Evolutionary conservation across 2,113 vertebrate species (phyloP).

Genomic region (Riparia riparia): DNA sequence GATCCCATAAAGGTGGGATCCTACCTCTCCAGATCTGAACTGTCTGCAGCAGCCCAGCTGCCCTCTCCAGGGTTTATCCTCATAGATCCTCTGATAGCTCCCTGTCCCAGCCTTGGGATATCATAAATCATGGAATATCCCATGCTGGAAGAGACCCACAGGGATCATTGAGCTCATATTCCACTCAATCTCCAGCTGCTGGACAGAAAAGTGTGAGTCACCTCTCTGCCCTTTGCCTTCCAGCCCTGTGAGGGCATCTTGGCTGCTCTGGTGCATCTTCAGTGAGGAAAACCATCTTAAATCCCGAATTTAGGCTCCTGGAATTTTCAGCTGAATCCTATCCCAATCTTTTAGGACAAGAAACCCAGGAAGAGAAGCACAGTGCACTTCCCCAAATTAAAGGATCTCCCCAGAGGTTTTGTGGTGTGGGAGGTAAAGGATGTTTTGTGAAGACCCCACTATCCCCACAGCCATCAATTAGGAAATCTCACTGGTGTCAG

Average conservation of each 20-base stretch:
- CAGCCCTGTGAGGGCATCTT: not conserved
- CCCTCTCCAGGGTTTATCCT: not conserved
- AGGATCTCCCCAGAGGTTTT: not conserved
- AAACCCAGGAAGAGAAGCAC: not conserved
- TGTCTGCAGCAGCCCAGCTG: not conserved
- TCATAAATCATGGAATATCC: not conserved
- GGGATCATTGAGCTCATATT: not conserved
- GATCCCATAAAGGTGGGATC: not conserved
- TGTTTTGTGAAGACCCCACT: not conserved
- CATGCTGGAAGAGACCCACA: not conserved
- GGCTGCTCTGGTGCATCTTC: not conserved
- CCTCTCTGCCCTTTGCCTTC: not conserved
- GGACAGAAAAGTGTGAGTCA: not conserved
- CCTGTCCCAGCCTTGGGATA: not conserved
- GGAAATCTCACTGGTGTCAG: not conserved
- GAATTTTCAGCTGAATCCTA: not conserved
- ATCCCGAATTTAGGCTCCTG: not conserved
- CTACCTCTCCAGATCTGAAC: not conserved
- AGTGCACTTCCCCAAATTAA: not conserved
- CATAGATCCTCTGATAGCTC: not conserved
- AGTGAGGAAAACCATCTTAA: not conserved
- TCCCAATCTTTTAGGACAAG: not conserved
- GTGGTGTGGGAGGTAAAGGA: not conserved
- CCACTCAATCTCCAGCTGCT: not conserved
- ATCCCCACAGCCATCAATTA: not conserved